Evolutionary conservation across 1,140 invertebrate species (phyloP), one percentile per base, ranked within the genome.

Genomic region (Nomia melanderi): DNA sequence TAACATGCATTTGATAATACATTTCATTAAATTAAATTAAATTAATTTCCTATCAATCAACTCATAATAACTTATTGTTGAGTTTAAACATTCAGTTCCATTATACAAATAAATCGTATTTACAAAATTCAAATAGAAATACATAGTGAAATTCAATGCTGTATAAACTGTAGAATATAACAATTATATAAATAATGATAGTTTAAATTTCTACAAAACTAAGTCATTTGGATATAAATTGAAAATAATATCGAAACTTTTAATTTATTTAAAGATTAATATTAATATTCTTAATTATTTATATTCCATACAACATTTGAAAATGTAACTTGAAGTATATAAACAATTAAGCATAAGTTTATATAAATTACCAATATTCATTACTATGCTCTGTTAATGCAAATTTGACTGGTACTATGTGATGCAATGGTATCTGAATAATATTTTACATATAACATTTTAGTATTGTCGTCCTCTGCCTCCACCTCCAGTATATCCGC

Each of bases 401-500:
- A 67, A 57, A 44, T 17, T 17, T 41, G 12, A 33, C 17, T 67
- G 29, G 2, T 57, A 23, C 29, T 53, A 20, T 33, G 20, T 57
- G 31, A 66, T 14, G 11, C 7, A 9, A 23, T 7, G 14, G 41
- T 39, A 41, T 33, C 44, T 39, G 27, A 44, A 57, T 25, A n/a
- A 59, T 75, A 57, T 57, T 59, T 75, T 39, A 71, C 3, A 67
- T 14, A 29, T 44, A 54, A 14, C 23, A 11, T 11, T 71, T 84
- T 25, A 84, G 11, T 87, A 82, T 53, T 83, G 81, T 72, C 69
- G 53, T 50, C 72, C 66, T 57, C 84, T 70, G 14, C 82, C 62
- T 65, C 87, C 82, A 25, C 82, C 84, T 17, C 89, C 86, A 59
- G 88, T 86, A 33, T 89, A 87, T 64, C 87, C 85, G n/a, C 89